phyloP scores from a whole-genome alignment of 1,140 invertebrate species.

The Chionoecetes opilio region DNA sequence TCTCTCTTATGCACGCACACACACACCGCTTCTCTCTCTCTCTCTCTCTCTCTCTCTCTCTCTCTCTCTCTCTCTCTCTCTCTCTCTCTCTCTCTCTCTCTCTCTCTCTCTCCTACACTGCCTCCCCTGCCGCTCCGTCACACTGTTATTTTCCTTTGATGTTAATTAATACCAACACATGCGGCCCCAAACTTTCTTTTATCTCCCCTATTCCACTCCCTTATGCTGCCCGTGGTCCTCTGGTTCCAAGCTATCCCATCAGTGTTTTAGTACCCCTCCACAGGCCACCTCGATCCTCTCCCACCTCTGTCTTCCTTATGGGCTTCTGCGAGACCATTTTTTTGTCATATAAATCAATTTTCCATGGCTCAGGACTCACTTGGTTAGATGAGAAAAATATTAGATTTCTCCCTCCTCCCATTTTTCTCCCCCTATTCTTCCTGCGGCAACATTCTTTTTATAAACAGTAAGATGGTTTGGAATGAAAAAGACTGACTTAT shows the following conservation, averaged over 20 bases:
- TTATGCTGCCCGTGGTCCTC: not conserved
- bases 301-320: too few species aligned
- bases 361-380: too few species aligned
- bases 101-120: not conserved
- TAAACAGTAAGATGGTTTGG: too few species aligned
- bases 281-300: not conserved
- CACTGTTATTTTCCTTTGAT: not conserved
- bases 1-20: not conserved
- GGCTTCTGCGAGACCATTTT: too few species aligned
- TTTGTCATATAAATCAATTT: too few species aligned
- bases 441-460: too few species aligned
- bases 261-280: not conserved
- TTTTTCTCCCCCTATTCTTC: too few species aligned
- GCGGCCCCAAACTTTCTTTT: not conserved
- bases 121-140: not conserved
- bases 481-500: too few species aligned
- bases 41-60: not conserved
- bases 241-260: not conserved
- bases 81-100: not conserved
- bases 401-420: not conserved
- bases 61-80: not conserved
- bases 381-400: too few species aligned
- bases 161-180: slow-evolving; percentile 21
- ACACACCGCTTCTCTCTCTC: not conserved
- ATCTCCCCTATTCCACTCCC: not conserved